Percentiles rank a stretch among this genome's conserved stretches.
These are phyloP conservation scores for Psephotus haematonotus DNA, from an alignment of 2,113 vertebrate species.

Conservation along the genomic window DNA sequence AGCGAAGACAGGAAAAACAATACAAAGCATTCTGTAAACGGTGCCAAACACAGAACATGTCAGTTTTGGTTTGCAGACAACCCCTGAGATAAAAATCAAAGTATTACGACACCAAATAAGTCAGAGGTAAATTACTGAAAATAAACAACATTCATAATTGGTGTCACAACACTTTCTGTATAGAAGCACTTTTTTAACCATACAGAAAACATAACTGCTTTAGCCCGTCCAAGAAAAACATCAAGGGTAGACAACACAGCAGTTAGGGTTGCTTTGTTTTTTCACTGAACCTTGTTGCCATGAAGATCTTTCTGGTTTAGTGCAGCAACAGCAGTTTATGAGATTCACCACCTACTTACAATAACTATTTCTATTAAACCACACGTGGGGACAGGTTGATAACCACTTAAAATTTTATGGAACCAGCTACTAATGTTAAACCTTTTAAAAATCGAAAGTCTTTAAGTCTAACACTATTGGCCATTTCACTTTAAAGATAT, in stretches of 20 bases:
- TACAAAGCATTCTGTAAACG: constrained; percentile 67
- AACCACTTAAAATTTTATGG: neutral
- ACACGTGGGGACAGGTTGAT: neutral
- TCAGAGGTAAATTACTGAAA: constrained; percentile 76
- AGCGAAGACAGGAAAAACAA: constrained; percentile 50
- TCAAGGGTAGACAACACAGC: constrained; percentile 30
- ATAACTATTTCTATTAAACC: neutral
- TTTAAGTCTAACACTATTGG: neutral
- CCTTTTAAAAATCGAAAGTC: neutral
- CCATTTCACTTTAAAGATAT: neutral
- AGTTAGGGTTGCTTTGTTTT: constrained; percentile 59
- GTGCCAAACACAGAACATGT: constrained; percentile 71
- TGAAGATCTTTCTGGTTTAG: constrained; percentile 23
- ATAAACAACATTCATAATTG: constrained; percentile 73
- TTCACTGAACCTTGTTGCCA: constrained; percentile 33
- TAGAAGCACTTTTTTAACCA: constrained; percentile 67
- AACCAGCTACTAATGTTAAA: neutral
- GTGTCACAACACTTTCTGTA: constrained; percentile 72
- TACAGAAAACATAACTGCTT: constrained; percentile 62
- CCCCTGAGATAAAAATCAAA: constrained; percentile 79
- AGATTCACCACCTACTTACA: constrained; percentile 10
- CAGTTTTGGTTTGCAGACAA: constrained; percentile 80
- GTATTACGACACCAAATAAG: constrained; percentile 77
- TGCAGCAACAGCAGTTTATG: constrained; percentile 42
- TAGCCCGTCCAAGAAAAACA: constrained; percentile 35